Conservation (phyloP, 2,113 vertebrate genomes). For the Lamprotornis superbus region DNA sequence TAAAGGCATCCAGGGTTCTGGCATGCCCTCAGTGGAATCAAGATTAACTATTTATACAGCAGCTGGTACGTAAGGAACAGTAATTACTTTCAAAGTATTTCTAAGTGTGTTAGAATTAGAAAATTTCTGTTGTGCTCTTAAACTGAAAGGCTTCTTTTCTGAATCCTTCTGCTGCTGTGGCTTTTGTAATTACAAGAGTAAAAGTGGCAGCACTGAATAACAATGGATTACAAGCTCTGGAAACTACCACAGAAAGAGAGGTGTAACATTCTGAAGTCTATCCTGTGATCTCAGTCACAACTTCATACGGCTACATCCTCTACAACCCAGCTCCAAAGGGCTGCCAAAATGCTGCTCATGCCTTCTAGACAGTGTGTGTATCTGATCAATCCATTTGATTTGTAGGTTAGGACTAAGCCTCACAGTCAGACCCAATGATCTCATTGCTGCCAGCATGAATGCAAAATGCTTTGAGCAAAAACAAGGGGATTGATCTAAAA, state of each 20-base stretch:
- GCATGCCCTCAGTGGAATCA: neutral
- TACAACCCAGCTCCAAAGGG: neutral
- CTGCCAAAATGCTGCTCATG: conserved; percentile 42
- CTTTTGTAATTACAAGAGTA: neutral
- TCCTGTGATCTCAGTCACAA: neutral
- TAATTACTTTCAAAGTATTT: neutral
- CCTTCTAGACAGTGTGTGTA: neutral
- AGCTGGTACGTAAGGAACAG: neutral
- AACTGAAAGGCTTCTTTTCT: neutral
- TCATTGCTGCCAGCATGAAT: conserved; percentile 42
- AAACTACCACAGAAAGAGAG: neutral
- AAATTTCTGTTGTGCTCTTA: neutral
- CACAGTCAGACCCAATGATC: conserved; percentile 47
- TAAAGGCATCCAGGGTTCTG: neutral
- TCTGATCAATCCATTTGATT: conserved; percentile 49
- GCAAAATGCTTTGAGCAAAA: conserved; percentile 19
- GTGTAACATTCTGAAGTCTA: neutral
- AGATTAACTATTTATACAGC: neutral
- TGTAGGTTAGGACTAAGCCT: conserved; percentile 34
- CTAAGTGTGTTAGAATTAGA: neutral
- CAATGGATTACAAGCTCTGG: neutral
- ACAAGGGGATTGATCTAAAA: conserved; percentile 49
- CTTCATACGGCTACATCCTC: neutral
- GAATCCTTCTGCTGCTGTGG: neutral
- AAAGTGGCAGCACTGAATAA: neutral